Percentiles rank a stretch among this genome's conserved stretches.
Evolutionary conservation across 2,797 vertebrate genomes (phyloP).

Genomic region (Pangasius macronema): DNA sequence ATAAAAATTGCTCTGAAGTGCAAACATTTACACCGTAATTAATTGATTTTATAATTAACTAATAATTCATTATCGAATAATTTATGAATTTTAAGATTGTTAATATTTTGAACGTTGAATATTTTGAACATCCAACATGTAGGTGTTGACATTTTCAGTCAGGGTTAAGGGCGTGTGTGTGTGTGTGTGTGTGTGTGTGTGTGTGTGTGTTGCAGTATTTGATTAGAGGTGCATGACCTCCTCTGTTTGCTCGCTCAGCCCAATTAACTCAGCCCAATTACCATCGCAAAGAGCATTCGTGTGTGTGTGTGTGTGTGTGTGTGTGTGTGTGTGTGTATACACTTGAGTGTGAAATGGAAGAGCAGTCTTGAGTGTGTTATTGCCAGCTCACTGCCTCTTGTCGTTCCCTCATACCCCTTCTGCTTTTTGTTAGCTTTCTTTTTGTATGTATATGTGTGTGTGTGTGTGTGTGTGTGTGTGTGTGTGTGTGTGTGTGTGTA

Average conservation of each 20-base stretch:
- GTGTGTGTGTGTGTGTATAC: conserved; percentile 72
- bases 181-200: conserved; percentile 17
- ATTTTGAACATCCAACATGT: neutral
- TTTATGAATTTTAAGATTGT: neutral
- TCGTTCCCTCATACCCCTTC: neutral
- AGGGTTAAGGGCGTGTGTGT: neutral
- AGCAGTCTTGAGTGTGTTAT: neutral
- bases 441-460: neutral
- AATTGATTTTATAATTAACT: too few species aligned
- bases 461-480: too few species aligned
- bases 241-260: conserved; percentile 23
- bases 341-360: conserved; percentile 2
- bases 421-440: neutral
- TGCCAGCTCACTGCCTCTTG: neutral
- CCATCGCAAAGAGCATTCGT: conserved; percentile 14
- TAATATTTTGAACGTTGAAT: neutral
- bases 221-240: conserved; percentile 36
- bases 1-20: neutral
- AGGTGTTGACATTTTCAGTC: neutral
- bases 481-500: too few species aligned
- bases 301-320: conserved; percentile 61
- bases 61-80: too few species aligned
- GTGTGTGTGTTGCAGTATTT: neutral
- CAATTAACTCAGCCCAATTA: conserved; percentile 46
- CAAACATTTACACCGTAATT: neutral